These are phyloP conservation scores for Phyllotreta striolata DNA, from an alignment of 2,888 invertebrate genomes.

Conservation along the genomic window DNA sequence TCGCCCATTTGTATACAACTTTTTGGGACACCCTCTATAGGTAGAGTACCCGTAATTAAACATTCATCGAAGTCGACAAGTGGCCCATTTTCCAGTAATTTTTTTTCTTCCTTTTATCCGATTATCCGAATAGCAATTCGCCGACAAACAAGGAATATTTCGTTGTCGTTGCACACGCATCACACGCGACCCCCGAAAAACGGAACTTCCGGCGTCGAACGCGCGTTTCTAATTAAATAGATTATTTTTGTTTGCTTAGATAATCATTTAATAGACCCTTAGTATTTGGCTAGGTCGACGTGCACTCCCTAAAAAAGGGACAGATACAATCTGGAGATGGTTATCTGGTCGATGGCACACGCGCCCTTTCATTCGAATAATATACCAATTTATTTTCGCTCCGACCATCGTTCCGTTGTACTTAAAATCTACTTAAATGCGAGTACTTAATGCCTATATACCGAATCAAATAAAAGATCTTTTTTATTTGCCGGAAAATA, in stretches of 20 bases:
- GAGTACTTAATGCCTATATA: no score
- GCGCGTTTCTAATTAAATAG: slow-evolving; percentile 62
- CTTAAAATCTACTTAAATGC: no score
- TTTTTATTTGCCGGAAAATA: no score
- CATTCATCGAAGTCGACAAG: not conserved
- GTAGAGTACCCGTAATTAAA: not conserved
- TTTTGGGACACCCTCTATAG: no score
- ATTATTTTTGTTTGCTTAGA: slow-evolving; percentile 64
- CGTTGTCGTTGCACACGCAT: slow-evolving; percentile 23
- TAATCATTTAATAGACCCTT: slow-evolving; percentile 63
- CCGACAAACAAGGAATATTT: slow-evolving; percentile 38
- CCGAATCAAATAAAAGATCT: no score
- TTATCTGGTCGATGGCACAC: slow-evolving; percentile 43
- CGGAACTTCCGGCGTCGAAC: slow-evolving; percentile 56
- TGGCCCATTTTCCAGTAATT: not conserved
- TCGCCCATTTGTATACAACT: not conserved
- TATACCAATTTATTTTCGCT: slow-evolving; percentile 36
- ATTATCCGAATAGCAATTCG: slow-evolving; percentile 39
- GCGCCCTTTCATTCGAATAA: slow-evolving; percentile 48
- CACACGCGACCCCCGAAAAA: slow-evolving; percentile 57
- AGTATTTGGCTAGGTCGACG: slow-evolving; percentile 53
- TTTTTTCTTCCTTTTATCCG: not conserved
- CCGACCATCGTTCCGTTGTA: slow-evolving; percentile 17
- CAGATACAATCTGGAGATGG: slow-evolving; percentile 52
- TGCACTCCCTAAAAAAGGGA: slow-evolving; percentile 56